Base-by-base conservation (phyloP, 1,140 invertebrate genomes). In the Papilio xuthus region DNA sequence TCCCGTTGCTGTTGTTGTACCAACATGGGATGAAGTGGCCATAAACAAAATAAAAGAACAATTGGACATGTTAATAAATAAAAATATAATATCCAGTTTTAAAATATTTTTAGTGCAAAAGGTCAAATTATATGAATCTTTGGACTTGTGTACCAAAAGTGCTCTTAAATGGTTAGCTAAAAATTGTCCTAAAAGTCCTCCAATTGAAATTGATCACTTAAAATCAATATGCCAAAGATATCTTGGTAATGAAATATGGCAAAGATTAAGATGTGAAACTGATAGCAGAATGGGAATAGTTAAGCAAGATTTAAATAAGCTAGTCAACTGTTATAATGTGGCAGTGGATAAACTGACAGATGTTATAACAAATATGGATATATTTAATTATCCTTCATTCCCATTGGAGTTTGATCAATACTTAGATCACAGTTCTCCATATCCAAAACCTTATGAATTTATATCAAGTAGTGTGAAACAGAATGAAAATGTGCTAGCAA, bases 241-340 rank as follows among this genome's bases (percentile, higher is more conserved):
- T 86, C 90, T 96, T 26, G 95, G 95, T 60, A 95, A 95, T 81
- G 96, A 96, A 87, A 92, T 97, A 32, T 97, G 96, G 95, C 90
- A 95, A 56, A 95, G 94, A 81, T 93, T 96, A 67, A 94, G 94
- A 79, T 92, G 86, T 90, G 15, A 92, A 85, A 81, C 93, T 83
- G 85, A 96, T 95, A 89, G 84, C 78, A 13, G 89, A 86, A 73
- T 96, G 23, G 83, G 86, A 28, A 80, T 82, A 47, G 90, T 95
- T 44, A 89, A 95, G 32, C 92, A 92, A 32, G 93, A 95, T 81
- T 94, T 96, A 0, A 93, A 95, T 79, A 95, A 95, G 80, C 92
- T 96, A 4, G 95, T 96, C 23, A 87, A 94, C 42, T 88, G 96
- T 44, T 96, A 96, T 81, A 97, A 97, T 85, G 94, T 95, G 82